phyloP scores from a whole-genome alignment of 2,797 vertebrate species.

The Selene dorsalis region DNA sequence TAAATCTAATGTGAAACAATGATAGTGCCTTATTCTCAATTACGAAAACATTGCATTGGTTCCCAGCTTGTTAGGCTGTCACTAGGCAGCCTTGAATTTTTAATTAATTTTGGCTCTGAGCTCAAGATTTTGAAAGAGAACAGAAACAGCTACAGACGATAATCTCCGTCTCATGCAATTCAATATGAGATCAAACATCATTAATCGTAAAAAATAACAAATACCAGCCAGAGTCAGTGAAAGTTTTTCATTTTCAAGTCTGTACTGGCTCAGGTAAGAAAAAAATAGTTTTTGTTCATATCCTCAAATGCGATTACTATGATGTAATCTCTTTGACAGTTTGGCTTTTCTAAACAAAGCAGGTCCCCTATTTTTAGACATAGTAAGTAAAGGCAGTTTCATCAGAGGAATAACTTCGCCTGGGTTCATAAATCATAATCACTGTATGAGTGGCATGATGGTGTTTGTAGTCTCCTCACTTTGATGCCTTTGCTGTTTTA shows the following conservation, averaged over 20 bases:
- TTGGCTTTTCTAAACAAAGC: conserved; percentile 7
- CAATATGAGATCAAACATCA: no score
- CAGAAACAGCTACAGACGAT: neutral
- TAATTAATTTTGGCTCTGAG: neutral
- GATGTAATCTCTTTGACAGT: neutral
- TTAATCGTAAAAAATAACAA: neutral
- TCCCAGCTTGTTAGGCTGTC: neutral
- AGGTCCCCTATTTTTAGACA: conserved; percentile 12
- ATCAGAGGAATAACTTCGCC: conserved; percentile 21
- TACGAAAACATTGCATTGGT: neutral
- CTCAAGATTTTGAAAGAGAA: neutral
- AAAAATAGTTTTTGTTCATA: neutral
- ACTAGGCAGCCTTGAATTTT: conserved; percentile 5
- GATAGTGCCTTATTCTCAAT: neutral
- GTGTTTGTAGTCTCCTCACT: conserved; percentile 35
- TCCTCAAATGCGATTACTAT: conserved; percentile 2
- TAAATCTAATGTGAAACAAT: conserved; percentile 9
- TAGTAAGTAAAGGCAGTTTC: neutral
- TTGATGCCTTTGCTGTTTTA: conserved; percentile 60
- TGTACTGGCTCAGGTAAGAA: neutral
- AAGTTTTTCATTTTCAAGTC: conserved; percentile 1
- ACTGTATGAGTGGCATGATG: neutral
- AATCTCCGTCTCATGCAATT: no score
- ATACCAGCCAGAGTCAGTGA: neutral
- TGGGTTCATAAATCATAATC: conserved; percentile 33